phyloP scores from a whole-genome alignment of 37 sponge, comb jelly and placozoan genomes.

The Mnemiopsis leidyi region DNA sequence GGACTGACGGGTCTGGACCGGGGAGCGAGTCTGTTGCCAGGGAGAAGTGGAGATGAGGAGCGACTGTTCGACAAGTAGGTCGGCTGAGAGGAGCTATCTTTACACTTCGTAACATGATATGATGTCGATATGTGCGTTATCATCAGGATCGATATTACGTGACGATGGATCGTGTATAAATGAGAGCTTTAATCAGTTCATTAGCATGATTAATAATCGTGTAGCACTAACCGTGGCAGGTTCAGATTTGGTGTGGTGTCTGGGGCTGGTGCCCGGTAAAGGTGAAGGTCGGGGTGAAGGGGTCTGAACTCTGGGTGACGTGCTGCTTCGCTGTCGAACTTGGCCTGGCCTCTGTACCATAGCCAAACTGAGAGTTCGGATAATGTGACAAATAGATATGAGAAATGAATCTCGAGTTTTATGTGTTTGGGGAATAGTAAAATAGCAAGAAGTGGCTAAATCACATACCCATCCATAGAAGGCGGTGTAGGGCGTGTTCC shows the following conservation, averaged over 20 bases:
- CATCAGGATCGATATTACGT: no score
- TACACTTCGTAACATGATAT: no score
- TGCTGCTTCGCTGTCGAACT: not conserved
- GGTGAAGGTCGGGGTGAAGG: conserved; percentile 29
- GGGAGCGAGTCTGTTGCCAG: not conserved
- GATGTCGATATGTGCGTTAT: no score
- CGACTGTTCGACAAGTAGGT: conserved; percentile 27
- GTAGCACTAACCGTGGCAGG: not conserved
- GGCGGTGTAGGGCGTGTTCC: not conserved
- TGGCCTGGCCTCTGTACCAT: not conserved
- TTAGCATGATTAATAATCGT: no score
- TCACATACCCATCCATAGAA: not conserved
- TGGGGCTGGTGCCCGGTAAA: conserved; percentile 6
- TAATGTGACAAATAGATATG: no score
- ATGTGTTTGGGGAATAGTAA: no score
- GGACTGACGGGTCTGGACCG: conserved; percentile 1
- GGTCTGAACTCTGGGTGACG: conserved; percentile 1
- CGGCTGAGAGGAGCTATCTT: not conserved
- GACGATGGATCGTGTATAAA: no score
- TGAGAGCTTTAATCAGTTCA: no score
- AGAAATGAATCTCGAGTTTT: no score
- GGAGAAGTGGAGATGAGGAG: not conserved
- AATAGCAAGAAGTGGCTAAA: no score
- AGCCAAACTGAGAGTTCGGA: not conserved
- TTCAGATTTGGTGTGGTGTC: conserved; percentile 46